Base-by-base conservation (phyloP, 2,113 vertebrate genomes). In the Solenodon paradoxus region DNA sequence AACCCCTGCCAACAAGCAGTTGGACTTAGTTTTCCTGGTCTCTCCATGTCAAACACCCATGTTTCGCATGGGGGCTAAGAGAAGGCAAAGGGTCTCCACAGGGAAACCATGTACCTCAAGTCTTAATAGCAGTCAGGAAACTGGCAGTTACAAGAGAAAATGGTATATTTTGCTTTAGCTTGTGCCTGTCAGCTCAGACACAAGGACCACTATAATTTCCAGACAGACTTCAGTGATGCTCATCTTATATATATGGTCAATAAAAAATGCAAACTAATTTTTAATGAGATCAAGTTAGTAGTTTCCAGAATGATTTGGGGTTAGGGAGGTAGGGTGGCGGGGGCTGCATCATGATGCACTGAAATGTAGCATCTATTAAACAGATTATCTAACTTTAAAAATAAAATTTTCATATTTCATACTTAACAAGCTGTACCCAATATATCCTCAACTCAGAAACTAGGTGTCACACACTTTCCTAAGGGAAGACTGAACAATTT, bases 241-340 rank as follows among this genome's bases (percentile, higher is more conserved):
- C 9, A 22, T 40, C 19, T 79, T 77, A 66, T 45, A 40, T 20
- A 53, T 4, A 32, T 0, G 13, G 22, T 59, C 57, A 66, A 57
- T 82, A 42, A 78, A 84, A 95, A 69, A 80, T 11, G 13, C 66
- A 92, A 69, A 15, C 47, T 38, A 42, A 32, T 90, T 35, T 74
- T 89, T 45, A 93, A 74, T 7, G 30, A 90, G 80, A 87, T n/a
- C 78, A 96, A 94, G 32, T 79, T 49, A 83, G 16, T 2, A 53
- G 55, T 28, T 17, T 89, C 69, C n/a, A 77, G 28, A 49, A 53
- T 90, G 40, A 74, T 13, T 28, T 3, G 19, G 11, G 26, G 9
- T 20, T 9, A n/a, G n/a, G n/a, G n/a, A n/a, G n/a, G n/a, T n/a
- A n/a, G n/a, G n/a, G 7, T 1, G 19, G 13, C 0, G 9, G 20